Evolutionary conservation across 2,113 vertebrate species (phyloP), one percentile per base, ranked within the genome.

Genomic region (Myodes glareolus): DNA sequence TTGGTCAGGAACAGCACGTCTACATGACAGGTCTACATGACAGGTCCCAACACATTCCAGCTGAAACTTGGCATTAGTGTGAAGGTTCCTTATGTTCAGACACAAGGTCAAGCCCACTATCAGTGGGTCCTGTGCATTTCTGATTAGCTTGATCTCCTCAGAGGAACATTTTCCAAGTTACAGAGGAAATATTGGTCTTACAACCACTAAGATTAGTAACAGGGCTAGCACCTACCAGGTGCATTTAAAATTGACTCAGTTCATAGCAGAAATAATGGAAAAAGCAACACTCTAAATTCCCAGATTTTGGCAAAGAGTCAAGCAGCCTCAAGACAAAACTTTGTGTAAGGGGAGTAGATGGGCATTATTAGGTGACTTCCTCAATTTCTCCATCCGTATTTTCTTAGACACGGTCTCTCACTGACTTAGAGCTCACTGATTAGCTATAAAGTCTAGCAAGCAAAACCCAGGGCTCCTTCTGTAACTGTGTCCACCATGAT

Each of bases 151-250:
- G 4, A n/a, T 72, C 58, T 96, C 93, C 82, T 92, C 33, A 61
- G 61, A 95, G 72, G 72, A 93, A 95, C 82, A 93, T 31, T 96
- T 93, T 42, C 76, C 16, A 47, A 94, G 70, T 88, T 86, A 42
- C 86, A 96, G 87, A 90, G 55, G 61, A 33, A 81, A 70, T 92
- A 25, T 68, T 94, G 78, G 89, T 94, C 97, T 90, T 91, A 92
- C 92, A 45, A 88, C 45, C 90, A 94, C 25, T 36, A 52, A 93
- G 78, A 96, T 65, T 33, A 96, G 68, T 68, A 63, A 63, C 58
- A 88, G 73, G 17, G 47, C 13, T 88, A 0, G 0, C 36, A 11
- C 55, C 72, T n/a, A 86, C 86, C 58, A 80, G 9, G 21, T 27
- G 2, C 77, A 81, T 70, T 96, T 82, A 52, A 92, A 80, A 72